Conservation (phyloP, 2,888 invertebrate species). For the Geotrupes spiniger region DNA sequence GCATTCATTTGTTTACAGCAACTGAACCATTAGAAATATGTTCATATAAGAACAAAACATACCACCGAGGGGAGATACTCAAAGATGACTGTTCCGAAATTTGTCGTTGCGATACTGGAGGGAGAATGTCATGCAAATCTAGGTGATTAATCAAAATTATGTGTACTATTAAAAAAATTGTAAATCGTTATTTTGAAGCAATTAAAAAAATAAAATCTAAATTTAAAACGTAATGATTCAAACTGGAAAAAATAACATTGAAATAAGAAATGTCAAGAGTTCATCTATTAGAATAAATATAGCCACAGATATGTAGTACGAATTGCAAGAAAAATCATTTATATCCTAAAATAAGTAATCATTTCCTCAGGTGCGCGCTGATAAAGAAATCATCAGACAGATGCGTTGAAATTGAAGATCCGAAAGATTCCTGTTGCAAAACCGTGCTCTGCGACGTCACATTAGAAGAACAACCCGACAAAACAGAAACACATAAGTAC, state of each 20-base stretch:
- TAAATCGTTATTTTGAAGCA: background rate
- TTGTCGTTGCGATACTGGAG: constrained; percentile 73
- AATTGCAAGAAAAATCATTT: constrained; percentile 13
- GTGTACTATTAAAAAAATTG: too few relatives aligned
- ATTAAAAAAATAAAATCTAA: too few relatives aligned
- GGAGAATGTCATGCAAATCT: constrained; percentile 52
- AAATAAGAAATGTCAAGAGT: too few relatives aligned
- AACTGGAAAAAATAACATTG: too few relatives aligned
- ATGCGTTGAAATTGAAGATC: constrained; percentile 80
- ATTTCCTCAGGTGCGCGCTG: constrained; percentile 63
- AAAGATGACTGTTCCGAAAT: constrained; percentile 77
- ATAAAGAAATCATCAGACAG: constrained; percentile 62
- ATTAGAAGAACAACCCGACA: constrained; percentile 64
- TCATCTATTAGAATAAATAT: too few relatives aligned
- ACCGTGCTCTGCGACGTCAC: constrained; percentile 84
- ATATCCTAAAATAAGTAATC: too few relatives aligned
- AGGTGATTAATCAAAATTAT: constrained; percentile 35
- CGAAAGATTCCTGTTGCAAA: constrained; percentile 80
- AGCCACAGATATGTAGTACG: too few relatives aligned
- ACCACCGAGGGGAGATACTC: constrained; percentile 69
- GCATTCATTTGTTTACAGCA: constrained; percentile 36
- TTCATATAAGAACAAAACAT: constrained; percentile 66
- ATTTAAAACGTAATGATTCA: too few relatives aligned
- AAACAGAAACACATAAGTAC: constrained; percentile 35
- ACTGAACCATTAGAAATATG: constrained; percentile 56